Evolutionary conservation across 2,113 vertebrate species (phyloP).

Genomic region (Hypanus sabinus): DNA sequence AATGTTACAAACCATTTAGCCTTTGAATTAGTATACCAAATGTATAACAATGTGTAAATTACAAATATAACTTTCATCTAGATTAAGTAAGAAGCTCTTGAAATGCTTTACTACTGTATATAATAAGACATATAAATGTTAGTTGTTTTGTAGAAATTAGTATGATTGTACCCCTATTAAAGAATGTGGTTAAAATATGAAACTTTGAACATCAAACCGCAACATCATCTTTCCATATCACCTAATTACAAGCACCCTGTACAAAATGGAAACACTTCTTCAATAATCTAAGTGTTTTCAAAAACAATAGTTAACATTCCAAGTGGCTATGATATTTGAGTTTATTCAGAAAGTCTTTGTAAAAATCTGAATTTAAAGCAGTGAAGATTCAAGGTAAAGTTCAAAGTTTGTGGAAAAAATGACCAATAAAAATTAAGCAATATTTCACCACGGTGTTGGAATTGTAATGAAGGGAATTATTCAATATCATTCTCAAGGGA

Average conservation of each 20-base stretch:
- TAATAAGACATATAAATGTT: neutral
- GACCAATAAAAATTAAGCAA: neutral
- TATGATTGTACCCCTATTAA: neutral
- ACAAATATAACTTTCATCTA: neutral
- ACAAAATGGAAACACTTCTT: neutral
- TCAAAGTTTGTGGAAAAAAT: neutral
- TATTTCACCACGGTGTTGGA: neutral
- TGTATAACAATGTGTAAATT: neutral
- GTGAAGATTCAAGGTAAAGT: neutral
- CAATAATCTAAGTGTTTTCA: neutral
- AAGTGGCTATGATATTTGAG: neutral
- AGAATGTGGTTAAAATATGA: neutral
- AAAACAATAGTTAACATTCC: neutral
- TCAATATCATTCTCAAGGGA: neutral
- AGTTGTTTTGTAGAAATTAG: no score
- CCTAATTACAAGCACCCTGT: neutral
- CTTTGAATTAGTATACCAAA: neutral
- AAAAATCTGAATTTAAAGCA: neutral
- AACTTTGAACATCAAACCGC: neutral
- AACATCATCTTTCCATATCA: neutral
- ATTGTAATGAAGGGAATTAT: neutral
- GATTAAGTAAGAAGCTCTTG: neutral
- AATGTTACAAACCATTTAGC: neutral
- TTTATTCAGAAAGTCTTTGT: neutral
- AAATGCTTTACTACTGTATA: neutral